Conservation (phyloP, 2,113 vertebrate genomes). For the Oncorhynchus keta region DNA sequence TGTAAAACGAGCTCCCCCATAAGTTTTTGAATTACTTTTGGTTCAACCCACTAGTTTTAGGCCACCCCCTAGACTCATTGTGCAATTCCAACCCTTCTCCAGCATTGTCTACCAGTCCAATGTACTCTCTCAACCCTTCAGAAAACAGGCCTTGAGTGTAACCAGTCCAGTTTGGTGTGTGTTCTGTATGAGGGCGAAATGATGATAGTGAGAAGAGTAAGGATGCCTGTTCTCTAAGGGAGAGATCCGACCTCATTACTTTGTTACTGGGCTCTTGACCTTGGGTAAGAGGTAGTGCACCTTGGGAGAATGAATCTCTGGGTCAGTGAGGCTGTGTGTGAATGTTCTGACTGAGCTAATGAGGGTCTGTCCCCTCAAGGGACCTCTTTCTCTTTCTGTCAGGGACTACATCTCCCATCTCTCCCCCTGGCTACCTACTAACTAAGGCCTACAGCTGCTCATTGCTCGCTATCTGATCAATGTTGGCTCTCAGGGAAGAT, state of each 20-base stretch:
- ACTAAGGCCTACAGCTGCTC: not conserved
- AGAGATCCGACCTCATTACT: not conserved
- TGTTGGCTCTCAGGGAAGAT: not conserved
- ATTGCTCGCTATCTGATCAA: not conserved
- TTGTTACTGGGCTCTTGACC: slow-evolving; percentile 1
- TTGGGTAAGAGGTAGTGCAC: not conserved
- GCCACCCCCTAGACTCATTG: no score
- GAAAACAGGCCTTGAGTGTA: no score
- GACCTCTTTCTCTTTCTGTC: no score
- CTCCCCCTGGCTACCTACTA: not conserved
- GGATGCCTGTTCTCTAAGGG: no score
- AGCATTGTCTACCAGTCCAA: no score
- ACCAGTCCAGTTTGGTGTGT: no score
- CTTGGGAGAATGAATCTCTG: slow-evolving; percentile 2
- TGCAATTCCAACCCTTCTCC: no score
- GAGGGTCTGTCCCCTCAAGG: no score
- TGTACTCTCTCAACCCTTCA: no score
- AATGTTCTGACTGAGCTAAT: not conserved
- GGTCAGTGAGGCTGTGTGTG: not conserved
- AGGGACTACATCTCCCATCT: not conserved
- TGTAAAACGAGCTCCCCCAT: no score
- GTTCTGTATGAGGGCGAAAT: not conserved
- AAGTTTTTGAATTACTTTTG: no score
- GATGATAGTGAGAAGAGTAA: not conserved
- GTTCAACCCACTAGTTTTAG: no score